A percentile compares a stretch with the other conserved stretches of the same genome.
Evolutionary conservation across 2,888 invertebrate genomes (phyloP).

Genomic region (Ornithoptera priamus): DNA sequence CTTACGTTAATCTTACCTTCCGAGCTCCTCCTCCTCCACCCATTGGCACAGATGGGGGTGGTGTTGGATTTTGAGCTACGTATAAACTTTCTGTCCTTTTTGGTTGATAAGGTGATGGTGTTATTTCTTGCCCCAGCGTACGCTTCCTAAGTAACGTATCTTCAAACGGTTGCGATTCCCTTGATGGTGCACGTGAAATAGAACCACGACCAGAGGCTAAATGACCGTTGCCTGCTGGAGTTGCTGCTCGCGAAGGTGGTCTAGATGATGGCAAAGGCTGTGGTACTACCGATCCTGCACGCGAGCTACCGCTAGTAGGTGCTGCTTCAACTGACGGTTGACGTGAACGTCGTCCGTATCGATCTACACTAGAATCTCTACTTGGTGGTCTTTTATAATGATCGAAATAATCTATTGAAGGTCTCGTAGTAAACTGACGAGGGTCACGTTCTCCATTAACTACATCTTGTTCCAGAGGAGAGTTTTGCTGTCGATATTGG

Average conservation of each 20-base stretch:
- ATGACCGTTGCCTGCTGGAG: constrained; percentile 83
- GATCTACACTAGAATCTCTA: constrained; percentile 91
- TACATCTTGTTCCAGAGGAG: constrained; percentile 66
- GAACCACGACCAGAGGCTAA: constrained; percentile 82
- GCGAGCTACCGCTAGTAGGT: constrained; percentile 74
- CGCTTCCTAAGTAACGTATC: constrained; percentile 90
- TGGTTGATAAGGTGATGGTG: constrained; percentile 92
- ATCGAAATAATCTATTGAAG: constrained; percentile 94
- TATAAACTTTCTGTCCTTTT: constrained; percentile 95
- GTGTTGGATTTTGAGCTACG: constrained; percentile 76
- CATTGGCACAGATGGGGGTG: constrained; percentile 67
- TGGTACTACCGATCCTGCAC: constrained; percentile 88
- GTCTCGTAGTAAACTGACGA: constrained; percentile 55
- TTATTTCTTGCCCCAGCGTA: constrained; percentile 92
- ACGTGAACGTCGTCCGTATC: constrained; percentile 88
- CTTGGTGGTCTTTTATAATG: constrained; percentile 96
- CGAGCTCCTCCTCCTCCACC: constrained; percentile 66
- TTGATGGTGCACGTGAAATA: constrained; percentile 69
- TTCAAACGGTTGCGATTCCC: constrained; percentile 86
- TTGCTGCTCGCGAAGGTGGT: constrained; percentile 74
- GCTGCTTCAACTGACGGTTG: constrained; percentile 87
- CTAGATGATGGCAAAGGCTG: constrained; percentile 86
- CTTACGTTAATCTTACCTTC: constrained; percentile 53
- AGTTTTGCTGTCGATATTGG: constrained; percentile 61
- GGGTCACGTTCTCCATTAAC: constrained; percentile 67